Evolutionary conservation across 1,140 invertebrate genomes (phyloP).

Genomic region (Lysiphlebus fabarum): DNA sequence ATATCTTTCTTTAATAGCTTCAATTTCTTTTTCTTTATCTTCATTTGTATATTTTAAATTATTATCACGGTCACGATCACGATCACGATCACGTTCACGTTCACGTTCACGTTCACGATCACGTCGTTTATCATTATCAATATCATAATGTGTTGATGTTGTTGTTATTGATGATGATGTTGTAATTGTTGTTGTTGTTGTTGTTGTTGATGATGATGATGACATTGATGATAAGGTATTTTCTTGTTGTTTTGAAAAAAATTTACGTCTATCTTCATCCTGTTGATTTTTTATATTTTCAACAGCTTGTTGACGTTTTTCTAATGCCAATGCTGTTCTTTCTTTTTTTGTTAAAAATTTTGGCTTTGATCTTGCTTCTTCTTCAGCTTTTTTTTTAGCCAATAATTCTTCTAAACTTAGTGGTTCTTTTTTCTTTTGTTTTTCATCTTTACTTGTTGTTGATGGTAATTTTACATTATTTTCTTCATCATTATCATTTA

Average conservation of each 20-base stretch:
- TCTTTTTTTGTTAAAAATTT: slow-evolving; percentile 97
- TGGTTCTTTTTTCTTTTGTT: slow-evolving; percentile 75
- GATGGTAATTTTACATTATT: slow-evolving; percentile 36
- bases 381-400: slow-evolving; percentile 94
- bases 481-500: slow-evolving; percentile 50
- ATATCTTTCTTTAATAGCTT: slow-evolving; percentile 93
- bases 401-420: slow-evolving; percentile 94
- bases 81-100: slow-evolving; percentile 30
- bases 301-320: slow-evolving; percentile 83
- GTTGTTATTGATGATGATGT: slow-evolving; percentile 35
- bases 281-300: slow-evolving; percentile 64
- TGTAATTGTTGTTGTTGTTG: too few species aligned
- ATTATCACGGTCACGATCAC: slow-evolving; percentile 50
- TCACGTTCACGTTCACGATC: slow-evolving; percentile 17
- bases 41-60: slow-evolving; percentile 59
- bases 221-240: slow-evolving; percentile 29
- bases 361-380: slow-evolving; percentile 88
- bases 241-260: slow-evolving; percentile 27
- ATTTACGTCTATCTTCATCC: slow-evolving; percentile 69
- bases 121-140: slow-evolving; percentile 20
- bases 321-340: slow-evolving; percentile 82
- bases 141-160: slow-evolving; percentile 36
- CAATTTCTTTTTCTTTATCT: slow-evolving; percentile 86
- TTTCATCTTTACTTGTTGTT: slow-evolving; percentile 35
- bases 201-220: neutral